Evolutionary conservation across 2,797 vertebrate genomes (phyloP).

Genomic region (Lindbergichthys nudifrons): DNA sequence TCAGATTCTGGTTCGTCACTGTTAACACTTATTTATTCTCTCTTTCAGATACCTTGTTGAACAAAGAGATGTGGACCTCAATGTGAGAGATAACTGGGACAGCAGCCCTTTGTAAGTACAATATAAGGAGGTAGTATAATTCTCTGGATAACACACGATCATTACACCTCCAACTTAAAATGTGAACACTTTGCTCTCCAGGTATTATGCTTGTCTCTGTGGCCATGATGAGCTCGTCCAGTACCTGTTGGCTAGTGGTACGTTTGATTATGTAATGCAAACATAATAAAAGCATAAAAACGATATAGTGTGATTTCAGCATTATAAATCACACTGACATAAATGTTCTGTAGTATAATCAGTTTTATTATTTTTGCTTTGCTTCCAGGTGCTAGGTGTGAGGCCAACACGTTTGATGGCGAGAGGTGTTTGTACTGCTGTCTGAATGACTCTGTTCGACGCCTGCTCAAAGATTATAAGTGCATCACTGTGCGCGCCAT

Average conservation of each 20-base stretch:
- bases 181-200: conserved; percentile 56
- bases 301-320: not conserved
- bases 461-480: conserved; percentile 94
- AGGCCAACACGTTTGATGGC: conserved; percentile 97
- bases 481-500: conserved; percentile 91
- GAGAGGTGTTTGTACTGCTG: conserved; percentile 95
- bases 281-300: not conserved
- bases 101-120: conserved; percentile 94
- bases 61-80: conserved; percentile 96
- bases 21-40: conserved; percentile 3
- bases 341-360: not conserved
- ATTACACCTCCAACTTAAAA: not conserved
- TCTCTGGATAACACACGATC: not conserved
- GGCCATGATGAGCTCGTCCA: conserved; percentile 96
- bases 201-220: conserved; percentile 97
- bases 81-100: conserved; percentile 97
- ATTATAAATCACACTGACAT: not conserved
- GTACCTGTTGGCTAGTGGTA: conserved; percentile 95
- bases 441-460: conserved; percentile 90
- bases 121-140: no score
- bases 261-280: conserved; percentile 52
- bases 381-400: conserved; percentile 91
- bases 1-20: not conserved
- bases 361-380: not conserved
- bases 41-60: conserved; percentile 92